Conservation (phyloP, 2,888 invertebrate species). For the Cataglyphis livida region DNA sequence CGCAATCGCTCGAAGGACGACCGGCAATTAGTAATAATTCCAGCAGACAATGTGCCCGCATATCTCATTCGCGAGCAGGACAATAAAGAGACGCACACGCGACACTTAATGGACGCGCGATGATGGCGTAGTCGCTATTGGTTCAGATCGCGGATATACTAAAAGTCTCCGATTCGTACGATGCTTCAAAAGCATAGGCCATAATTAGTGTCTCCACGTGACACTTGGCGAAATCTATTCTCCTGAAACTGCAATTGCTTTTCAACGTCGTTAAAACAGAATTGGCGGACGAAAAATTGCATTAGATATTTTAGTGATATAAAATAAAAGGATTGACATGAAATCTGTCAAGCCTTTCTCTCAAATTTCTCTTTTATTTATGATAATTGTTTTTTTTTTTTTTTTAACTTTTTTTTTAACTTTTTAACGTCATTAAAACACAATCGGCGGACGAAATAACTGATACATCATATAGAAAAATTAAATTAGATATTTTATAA, state of each 20-base stretch:
- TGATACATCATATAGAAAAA: too few species aligned
- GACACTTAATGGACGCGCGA: slow-evolving; percentile 61
- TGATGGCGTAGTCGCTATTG: slow-evolving; percentile 60
- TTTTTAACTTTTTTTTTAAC: too few species aligned
- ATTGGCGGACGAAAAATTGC: neutral
- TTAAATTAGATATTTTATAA: neutral
- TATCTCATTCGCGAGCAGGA: slow-evolving; percentile 72
- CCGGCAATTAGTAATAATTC: slow-evolving; percentile 82
- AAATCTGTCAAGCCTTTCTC: neutral
- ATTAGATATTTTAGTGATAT: neutral
- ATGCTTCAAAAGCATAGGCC: slow-evolving; percentile 31
- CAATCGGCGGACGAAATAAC: too few species aligned
- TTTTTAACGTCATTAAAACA: too few species aligned
- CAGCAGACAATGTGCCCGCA: slow-evolving; percentile 80
- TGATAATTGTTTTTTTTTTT: neutral
- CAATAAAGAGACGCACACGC: slow-evolving; percentile 61
- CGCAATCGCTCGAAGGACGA: slow-evolving; percentile 78
- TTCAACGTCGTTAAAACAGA: neutral
- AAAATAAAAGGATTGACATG: neutral
- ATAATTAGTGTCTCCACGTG: slow-evolving; percentile 24
- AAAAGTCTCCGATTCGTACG: slow-evolving; percentile 61
- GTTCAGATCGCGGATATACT: slow-evolving; percentile 41
- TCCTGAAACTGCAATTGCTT: neutral
- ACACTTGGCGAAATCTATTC: neutral
- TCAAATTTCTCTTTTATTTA: neutral